phyloP scores from a whole-genome alignment of 1,140 invertebrate species.

The Limonius californicus region DNA sequence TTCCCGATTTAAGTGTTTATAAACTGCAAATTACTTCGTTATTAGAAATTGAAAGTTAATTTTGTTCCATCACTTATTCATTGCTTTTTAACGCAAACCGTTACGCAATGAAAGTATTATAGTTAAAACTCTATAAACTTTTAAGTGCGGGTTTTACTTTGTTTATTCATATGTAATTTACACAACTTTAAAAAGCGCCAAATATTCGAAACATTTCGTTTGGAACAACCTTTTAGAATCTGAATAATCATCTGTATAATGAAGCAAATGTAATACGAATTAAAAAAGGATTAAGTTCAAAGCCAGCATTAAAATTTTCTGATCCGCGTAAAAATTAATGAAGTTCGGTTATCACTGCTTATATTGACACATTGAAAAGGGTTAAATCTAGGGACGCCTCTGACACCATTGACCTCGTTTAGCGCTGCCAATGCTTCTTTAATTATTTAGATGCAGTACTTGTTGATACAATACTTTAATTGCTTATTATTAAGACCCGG shows the following conservation, averaged over 20 bases:
- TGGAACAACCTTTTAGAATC: too few relatives aligned
- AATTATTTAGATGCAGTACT: background rate
- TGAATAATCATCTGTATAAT: constrained; percentile 10
- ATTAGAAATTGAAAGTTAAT: too few relatives aligned
- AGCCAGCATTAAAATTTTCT: background rate
- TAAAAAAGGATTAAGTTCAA: constrained; percentile 8
- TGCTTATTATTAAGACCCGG: background rate
- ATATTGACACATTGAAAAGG: constrained; percentile 15
- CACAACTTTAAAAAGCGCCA: too few relatives aligned
- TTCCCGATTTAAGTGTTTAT: too few relatives aligned
- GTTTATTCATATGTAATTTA: too few relatives aligned
- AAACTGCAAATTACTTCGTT: too few relatives aligned
- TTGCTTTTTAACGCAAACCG: too few relatives aligned
- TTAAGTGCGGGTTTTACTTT: too few relatives aligned
- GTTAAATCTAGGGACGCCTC: background rate
- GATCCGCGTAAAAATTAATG: background rate
- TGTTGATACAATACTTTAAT: background rate
- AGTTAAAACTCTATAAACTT: too few relatives aligned
- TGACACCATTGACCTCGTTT: constrained; percentile 8
- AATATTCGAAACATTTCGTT: too few relatives aligned
- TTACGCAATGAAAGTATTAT: too few relatives aligned
- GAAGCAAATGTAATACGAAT: constrained; percentile 16
- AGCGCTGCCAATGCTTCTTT: background rate
- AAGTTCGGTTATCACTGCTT: background rate
- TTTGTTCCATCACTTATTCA: too few relatives aligned